phyloP scores from a whole-genome alignment of 2,113 vertebrate genomes.

The Neotragus moschatus region DNA sequence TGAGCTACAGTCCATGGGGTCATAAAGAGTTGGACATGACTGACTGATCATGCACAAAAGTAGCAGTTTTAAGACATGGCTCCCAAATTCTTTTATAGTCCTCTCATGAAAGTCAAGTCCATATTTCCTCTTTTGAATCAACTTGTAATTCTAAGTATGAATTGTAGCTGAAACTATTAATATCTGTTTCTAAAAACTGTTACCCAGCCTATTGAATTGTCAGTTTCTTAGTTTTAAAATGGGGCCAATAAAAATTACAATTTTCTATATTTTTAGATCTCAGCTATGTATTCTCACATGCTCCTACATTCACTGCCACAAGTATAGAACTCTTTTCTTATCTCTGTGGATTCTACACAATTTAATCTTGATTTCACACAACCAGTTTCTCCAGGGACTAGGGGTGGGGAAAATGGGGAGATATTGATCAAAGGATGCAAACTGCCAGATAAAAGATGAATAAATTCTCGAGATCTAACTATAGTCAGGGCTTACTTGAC shows the following conservation, averaged over 20 bases:
- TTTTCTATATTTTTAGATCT: neutral
- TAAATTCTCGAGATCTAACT: neutral
- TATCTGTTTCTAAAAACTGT: neutral
- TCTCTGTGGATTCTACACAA: neutral
- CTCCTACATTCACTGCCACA: neutral
- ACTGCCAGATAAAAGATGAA: neutral
- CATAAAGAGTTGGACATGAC: neutral
- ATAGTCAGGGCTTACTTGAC: neutral
- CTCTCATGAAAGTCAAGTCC: neutral
- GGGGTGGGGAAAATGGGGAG: neutral
- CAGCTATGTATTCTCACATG: neutral
- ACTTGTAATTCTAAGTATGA: neutral
- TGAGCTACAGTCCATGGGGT: neutral
- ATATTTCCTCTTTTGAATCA: neutral
- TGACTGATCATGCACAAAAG: neutral
- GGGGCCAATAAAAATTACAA: neutral
- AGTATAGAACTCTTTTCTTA: neutral
- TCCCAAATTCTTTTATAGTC: neutral
- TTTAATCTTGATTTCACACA: neutral
- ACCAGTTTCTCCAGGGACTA: neutral
- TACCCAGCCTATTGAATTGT: neutral
- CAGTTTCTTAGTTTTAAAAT: neutral
- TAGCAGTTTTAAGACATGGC: neutral
- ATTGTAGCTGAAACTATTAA: neutral
- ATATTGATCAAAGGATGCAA: neutral